Evolutionary conservation across 2,888 invertebrate species (phyloP).

Genomic region (Zygaena filipendulae): DNA sequence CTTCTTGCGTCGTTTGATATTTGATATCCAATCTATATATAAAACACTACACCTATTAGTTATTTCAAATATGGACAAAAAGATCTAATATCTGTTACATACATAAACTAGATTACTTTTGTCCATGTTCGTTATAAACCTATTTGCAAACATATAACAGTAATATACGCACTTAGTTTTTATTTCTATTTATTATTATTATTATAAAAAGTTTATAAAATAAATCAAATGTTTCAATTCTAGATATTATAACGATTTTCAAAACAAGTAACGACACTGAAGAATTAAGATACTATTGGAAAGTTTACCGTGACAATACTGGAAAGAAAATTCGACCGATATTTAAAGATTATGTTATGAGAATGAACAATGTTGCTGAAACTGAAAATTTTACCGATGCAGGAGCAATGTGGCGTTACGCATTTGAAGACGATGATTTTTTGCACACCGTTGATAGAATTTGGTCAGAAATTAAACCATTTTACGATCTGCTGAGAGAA

Average conservation of each 20-base stretch:
- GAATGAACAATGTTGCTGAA: slow-evolving; percentile 71
- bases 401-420: slow-evolving; percentile 56
- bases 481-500: slow-evolving; percentile 72
- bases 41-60: no score
- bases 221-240: no score
- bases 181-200: slow-evolving; percentile 16
- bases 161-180: no score
- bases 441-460: slow-evolving; percentile 48
- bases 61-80: no score
- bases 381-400: slow-evolving; percentile 60
- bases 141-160: no score
- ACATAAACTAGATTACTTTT: no score
- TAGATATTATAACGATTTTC: slow-evolving; percentile 50
- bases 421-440: slow-evolving; percentile 52
- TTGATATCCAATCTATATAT: no score
- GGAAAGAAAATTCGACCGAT: slow-evolving; percentile 70
- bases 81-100: no score
- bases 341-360: slow-evolving; percentile 70
- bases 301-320: slow-evolving; percentile 71
- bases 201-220: no score
- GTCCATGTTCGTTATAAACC: no score
- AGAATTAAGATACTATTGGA: slow-evolving; percentile 73
- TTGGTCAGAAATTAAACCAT: slow-evolving; percentile 71
- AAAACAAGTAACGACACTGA: slow-evolving; percentile 67
- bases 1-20: no score